Base-by-base conservation (phyloP, 1,140 invertebrate species). In the Calycopis cecrops region DNA sequence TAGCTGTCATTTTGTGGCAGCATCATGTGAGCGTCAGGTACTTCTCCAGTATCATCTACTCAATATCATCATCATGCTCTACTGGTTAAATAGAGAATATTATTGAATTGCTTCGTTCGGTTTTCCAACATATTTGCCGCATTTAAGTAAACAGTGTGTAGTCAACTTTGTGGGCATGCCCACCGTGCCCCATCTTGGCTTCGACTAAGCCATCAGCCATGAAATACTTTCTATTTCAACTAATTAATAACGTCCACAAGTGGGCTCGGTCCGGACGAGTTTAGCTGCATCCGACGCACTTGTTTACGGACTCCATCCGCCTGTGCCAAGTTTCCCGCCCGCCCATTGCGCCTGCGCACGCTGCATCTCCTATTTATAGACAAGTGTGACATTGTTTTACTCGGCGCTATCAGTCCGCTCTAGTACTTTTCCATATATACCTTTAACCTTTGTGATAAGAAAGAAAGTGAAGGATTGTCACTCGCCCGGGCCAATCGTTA, bases 361-460 rank as follows among this genome's bases (percentile, higher is more conserved):
- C 61, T 72, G 69, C 72, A 69, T 69, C 59, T 8, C 60, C 67
- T 76, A 79, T 79, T 67, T 72, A 73, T 79, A 76, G 69, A 73
- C 73, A 75, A 66, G 67, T 53, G 59, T 52, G 57, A 62, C 60
- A 62, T 51, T 57, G 56, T 59, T 57, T 63, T 63, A 59, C 52
- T 59, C 44, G 35, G 12, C 12, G n/a, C 21, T 38, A 44, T 54
- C 40, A 35, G 52, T 16, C 47, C 48, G 18, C 35, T 57, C 53
- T 61, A 60, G 79, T 80, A 79, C 54, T 76, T 83, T 83, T 83
- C 79, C 79, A 61, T 59, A 73, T 68, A 74, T 75, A 77, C 67
- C 76, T 65, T 80, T 81, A 80, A 83, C 79, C 75, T 60, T 62
- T 47, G 60, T 35, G 77, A 84, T 80, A 79, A 78, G 59, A 67